These are phyloP conservation scores for Kryptolebias ocellatus DNA, from an alignment of 2,797 vertebrate genomes.

Conservation along the genomic window DNA sequence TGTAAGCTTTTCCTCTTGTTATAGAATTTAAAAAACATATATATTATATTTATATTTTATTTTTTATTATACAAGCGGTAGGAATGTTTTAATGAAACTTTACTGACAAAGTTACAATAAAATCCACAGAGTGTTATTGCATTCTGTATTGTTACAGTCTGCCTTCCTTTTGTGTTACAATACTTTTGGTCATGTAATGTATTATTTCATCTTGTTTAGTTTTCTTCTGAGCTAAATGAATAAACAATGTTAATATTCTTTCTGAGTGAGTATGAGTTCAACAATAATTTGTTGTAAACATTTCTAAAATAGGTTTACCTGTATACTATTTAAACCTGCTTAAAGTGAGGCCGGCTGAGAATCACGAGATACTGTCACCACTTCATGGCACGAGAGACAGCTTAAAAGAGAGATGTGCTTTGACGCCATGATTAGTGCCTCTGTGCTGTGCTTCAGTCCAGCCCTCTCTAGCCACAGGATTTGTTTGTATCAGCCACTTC, in stretches of 20 bases:
- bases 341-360: too few relatives aligned
- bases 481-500: too few relatives aligned
- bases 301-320: too few relatives aligned
- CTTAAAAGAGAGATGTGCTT: too few relatives aligned
- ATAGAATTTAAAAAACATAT: not conserved
- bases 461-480: too few relatives aligned
- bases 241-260: not conserved
- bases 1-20: not conserved
- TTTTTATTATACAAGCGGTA: not conserved
- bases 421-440: too few relatives aligned
- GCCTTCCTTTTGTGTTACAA: not conserved
- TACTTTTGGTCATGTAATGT: not conserved
- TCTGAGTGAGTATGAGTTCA: not conserved
- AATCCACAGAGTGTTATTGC: not conserved
- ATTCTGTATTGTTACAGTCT: not conserved
- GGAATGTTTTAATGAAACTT: not conserved
- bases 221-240: not conserved
- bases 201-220: not conserved
- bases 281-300: too few relatives aligned
- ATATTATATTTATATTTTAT: not conserved
- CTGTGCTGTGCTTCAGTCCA: too few relatives aligned
- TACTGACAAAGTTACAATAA: not conserved
- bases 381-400: too few relatives aligned
- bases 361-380: too few relatives aligned
- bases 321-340: too few relatives aligned